These are phyloP conservation scores for Laothoe populi DNA, from an alignment of 2,888 invertebrate species.

Conservation along the genomic window DNA sequence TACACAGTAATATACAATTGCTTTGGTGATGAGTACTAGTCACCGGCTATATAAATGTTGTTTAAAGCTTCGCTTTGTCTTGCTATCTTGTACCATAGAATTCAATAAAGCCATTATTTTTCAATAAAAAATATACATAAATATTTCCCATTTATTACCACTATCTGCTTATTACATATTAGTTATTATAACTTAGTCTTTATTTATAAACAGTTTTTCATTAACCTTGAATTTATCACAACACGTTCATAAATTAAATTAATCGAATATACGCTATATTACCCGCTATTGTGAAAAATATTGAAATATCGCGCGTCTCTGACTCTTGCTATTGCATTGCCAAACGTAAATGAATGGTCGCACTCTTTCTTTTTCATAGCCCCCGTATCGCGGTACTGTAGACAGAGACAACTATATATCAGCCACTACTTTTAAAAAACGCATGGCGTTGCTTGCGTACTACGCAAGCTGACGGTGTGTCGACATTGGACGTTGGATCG, in stretches of 20 bases:
- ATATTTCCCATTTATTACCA: too few relatives aligned
- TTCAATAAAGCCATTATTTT: too few relatives aligned
- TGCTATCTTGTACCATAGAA: too few relatives aligned
- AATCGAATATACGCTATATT: conserved; percentile 36
- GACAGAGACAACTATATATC: conserved; percentile 60
- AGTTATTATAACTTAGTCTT: neutral
- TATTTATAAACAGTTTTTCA: conserved; percentile 8
- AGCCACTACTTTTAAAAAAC: conserved; percentile 50
- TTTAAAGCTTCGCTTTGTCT: too few relatives aligned
- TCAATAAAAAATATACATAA: too few relatives aligned
- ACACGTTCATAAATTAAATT: conserved; percentile 29
- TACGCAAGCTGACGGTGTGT: conserved; percentile 84
- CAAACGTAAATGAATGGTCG: conserved; percentile 81
- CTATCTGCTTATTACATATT: neutral
- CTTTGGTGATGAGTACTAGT: too few relatives aligned
- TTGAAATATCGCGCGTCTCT: conserved; percentile 58
- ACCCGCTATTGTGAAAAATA: conserved; percentile 61
- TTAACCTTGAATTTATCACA: conserved; percentile 28
- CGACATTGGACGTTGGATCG: conserved; percentile 84
- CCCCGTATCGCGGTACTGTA: conserved; percentile 37
- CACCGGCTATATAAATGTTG: too few relatives aligned
- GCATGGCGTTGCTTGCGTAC: conserved; percentile 79
- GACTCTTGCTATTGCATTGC: conserved; percentile 66
- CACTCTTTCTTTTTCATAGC: conserved; percentile 56
- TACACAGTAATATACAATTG: neutral